These are phyloP conservation scores for Ctenomys sociabilis DNA, from an alignment of 2,113 vertebrate species.

Conservation along the genomic window DNA sequence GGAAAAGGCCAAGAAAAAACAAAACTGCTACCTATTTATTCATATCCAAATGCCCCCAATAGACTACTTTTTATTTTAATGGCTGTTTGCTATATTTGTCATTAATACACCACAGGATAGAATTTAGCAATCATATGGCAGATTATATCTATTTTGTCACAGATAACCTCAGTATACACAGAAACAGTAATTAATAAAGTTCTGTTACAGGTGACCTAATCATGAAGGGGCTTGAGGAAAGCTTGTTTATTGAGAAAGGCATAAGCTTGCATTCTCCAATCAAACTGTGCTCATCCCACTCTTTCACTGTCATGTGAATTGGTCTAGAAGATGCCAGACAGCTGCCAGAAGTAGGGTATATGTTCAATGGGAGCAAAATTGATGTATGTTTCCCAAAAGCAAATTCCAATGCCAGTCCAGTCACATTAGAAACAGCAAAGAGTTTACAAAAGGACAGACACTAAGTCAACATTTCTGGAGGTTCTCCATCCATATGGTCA, in stretches of 20 bases:
- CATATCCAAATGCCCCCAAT: not conserved
- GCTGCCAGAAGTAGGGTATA: not conserved
- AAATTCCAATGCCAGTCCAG: not conserved
- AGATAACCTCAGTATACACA: not conserved
- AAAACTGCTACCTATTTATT: conserved; percentile 34
- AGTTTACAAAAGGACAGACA: not conserved
- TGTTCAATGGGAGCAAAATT: not conserved
- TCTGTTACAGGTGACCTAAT: not conserved
- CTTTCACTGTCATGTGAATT: not conserved
- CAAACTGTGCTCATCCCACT: not conserved
- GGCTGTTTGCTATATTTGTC: not conserved
- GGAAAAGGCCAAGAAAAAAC: not conserved
- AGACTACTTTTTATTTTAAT: not conserved
- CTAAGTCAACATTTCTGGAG: not conserved
- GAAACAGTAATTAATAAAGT: not conserved
- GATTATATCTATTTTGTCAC: not conserved
- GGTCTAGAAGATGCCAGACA: not conserved
- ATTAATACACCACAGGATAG: not conserved
- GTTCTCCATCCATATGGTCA: not conserved
- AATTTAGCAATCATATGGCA: not conserved
- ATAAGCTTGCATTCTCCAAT: not conserved
- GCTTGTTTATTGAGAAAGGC: not conserved
- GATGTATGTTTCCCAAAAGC: not conserved
- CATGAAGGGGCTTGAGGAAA: not conserved
- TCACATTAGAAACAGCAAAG: not conserved